These are phyloP conservation scores for Tubulanus polymorphus DNA, from an alignment of 2,888 invertebrate genomes.

Conservation along the genomic window DNA sequence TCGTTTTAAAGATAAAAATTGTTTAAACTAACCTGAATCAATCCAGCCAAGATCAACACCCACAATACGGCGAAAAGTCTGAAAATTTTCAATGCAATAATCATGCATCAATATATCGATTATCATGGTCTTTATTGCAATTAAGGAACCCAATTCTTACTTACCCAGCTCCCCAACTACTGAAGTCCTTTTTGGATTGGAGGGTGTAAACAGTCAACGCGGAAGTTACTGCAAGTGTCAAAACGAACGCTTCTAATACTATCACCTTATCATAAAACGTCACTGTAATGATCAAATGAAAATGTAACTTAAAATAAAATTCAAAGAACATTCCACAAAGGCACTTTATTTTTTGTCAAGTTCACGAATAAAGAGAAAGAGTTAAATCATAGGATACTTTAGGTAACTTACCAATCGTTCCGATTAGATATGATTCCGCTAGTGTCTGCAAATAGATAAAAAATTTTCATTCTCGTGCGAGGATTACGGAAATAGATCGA, in stretches of 20 bases:
- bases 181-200: slow-evolving; percentile 81
- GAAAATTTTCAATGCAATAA: slow-evolving; percentile 58
- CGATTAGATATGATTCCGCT: slow-evolving; percentile 73
- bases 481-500: background rate
- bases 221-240: slow-evolving; percentile 71
- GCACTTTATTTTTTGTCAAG: background rate
- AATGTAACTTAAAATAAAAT: too few relatives aligned
- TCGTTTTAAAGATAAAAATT: too few relatives aligned
- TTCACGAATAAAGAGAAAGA: too few relatives aligned
- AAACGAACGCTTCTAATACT: slow-evolving; percentile 72
- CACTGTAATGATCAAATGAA: too few relatives aligned
- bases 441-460: slow-evolving; percentile 64
- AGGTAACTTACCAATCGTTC: slow-evolving; percentile 61
- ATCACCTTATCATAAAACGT: slow-evolving; percentile 72
- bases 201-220: slow-evolving; percentile 78
- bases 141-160: slow-evolving; percentile 42
- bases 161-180: slow-evolving; percentile 72
- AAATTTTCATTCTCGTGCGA: background rate
- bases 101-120: background rate
- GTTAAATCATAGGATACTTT: background rate
- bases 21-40: slow-evolving; percentile 57
- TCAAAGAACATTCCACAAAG: background rate
- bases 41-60: slow-evolving; percentile 66
- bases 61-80: slow-evolving; percentile 53
- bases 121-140: background rate